These are phyloP conservation scores for Stenichneumon culpator DNA, from an alignment of 2,888 invertebrate genomes.

Conservation along the genomic window DNA sequence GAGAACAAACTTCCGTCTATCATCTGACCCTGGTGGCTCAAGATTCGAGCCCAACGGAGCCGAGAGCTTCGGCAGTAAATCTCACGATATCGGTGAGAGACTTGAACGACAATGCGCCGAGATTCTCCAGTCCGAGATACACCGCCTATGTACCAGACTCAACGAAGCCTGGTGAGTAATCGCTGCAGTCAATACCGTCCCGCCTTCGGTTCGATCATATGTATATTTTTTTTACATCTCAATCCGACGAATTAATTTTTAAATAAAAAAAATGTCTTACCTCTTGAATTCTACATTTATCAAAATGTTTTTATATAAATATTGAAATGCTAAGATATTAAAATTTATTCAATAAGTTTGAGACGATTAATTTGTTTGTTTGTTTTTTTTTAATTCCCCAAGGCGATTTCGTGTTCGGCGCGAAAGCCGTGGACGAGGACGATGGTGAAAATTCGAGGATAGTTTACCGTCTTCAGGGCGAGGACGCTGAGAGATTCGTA, in stretches of 20 bases:
- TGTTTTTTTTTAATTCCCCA: conserved; percentile 68
- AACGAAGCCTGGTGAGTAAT: conserved; percentile 88
- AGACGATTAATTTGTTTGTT: not conserved
- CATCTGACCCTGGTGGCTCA: conserved; percentile 94
- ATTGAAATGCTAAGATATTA: not conserved
- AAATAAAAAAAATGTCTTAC: not conserved
- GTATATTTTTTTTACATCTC: not conserved
- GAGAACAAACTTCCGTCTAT: conserved; percentile 92
- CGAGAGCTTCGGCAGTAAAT: conserved; percentile 93
- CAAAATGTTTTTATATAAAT: not conserved
- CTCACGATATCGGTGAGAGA: conserved; percentile 92
- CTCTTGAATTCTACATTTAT: not conserved
- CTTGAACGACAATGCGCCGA: conserved; percentile 94
- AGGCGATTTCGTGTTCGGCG: conserved; percentile 95
- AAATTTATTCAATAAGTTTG: not conserved
- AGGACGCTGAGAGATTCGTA: conserved; percentile 91
- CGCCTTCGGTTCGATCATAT: not conserved
- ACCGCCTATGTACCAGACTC: conserved; percentile 94
- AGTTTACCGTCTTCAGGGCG: conserved; percentile 91
- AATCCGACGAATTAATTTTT: not conserved
- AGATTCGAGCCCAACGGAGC: conserved; percentile 95
- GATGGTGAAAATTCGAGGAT: conserved; percentile 93
- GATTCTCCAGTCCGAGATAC: conserved; percentile 91
- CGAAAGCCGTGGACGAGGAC: conserved; percentile 94
- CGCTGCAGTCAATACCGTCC: not conserved